Evolutionary conservation across 1,140 invertebrate genomes (phyloP).

Genomic region (Pseudachorutes palmiensis): DNA sequence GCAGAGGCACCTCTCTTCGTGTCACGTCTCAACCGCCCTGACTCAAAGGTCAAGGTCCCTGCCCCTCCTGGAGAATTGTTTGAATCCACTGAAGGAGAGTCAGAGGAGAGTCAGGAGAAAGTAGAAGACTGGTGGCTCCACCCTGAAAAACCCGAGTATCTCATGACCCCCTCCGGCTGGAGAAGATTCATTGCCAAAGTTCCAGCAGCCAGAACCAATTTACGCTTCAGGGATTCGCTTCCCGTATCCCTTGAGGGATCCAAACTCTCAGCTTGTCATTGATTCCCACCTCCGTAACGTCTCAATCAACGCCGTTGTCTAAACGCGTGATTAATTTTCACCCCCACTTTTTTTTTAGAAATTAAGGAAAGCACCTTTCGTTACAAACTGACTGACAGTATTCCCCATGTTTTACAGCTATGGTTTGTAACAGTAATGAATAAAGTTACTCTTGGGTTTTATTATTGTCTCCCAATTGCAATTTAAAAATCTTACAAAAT

Average conservation of each 20-base stretch:
- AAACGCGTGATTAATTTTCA: background rate
- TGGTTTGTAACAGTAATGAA: background rate
- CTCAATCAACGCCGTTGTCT: background rate
- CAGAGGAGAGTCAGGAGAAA: background rate
- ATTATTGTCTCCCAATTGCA: background rate
- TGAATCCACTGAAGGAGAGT: background rate
- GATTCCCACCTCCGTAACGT: slow-evolving; percentile 4
- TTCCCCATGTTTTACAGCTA: background rate
- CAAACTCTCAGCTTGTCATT: slow-evolving; percentile 2
- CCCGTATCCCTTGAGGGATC: slow-evolving; percentile 10
- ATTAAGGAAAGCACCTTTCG: background rate
- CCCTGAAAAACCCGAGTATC: slow-evolving; percentile 11
- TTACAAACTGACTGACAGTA: background rate
- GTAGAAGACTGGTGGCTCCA: slow-evolving; percentile 9
- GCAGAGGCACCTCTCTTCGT: background rate
- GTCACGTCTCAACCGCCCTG: background rate
- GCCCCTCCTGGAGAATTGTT: background rate
- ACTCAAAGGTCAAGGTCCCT: background rate
- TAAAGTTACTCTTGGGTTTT: background rate
- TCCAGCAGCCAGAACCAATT: slow-evolving; percentile 13
- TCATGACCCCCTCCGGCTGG: background rate
- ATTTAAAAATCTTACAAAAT: background rate
- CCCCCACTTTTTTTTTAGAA: background rate
- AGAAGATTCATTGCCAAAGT: background rate
- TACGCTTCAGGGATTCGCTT: slow-evolving; percentile 11